These are phyloP conservation scores for Palloptera scutellata DNA, from an alignment of 2,888 invertebrate species.

Conservation along the genomic window DNA sequence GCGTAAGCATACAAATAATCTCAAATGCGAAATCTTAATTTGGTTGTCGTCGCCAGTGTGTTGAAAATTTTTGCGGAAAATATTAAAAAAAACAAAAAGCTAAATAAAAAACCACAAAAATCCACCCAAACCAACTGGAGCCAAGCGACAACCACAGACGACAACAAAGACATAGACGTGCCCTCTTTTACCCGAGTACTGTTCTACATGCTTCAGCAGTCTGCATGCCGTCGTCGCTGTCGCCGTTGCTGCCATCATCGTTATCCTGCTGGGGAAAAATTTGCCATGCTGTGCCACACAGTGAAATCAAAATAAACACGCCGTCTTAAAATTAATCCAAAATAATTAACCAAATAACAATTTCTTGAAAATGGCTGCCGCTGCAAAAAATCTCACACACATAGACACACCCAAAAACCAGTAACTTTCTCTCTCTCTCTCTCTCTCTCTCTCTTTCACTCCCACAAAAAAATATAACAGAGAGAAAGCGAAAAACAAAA, in stretches of 20 bases:
- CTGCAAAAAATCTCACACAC: slow-evolving; percentile 1
- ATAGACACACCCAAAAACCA: too few relatives aligned
- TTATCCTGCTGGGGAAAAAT: neutral
- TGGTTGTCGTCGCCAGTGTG: slow-evolving; percentile 39
- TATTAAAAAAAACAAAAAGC: slow-evolving; percentile 2
- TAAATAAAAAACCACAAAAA: slow-evolving; percentile 7
- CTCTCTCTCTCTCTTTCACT: too few relatives aligned
- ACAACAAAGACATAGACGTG: too few relatives aligned
- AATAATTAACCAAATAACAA: slow-evolving; percentile 46
- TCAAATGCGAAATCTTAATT: slow-evolving; percentile 37
- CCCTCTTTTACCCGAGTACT: too few relatives aligned
- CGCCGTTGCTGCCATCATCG: neutral
- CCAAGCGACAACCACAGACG: slow-evolving; percentile 5
- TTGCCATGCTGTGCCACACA: slow-evolving; percentile 36
- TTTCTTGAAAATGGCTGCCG: slow-evolving; percentile 38
- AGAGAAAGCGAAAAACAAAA: too few relatives aligned
- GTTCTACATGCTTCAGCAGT: too few relatives aligned
- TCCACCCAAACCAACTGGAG: neutral
- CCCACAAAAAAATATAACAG: too few relatives aligned
- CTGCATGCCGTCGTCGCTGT: neutral
- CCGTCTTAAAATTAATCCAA: slow-evolving; percentile 41
- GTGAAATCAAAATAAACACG: slow-evolving; percentile 43
- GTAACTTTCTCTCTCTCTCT: too few relatives aligned
- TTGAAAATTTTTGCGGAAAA: neutral
- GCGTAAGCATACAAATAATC: slow-evolving; percentile 18